These are phyloP conservation scores for Iphiclides podalirius DNA, from an alignment of 2,888 invertebrate species.

Conservation along the genomic window DNA sequence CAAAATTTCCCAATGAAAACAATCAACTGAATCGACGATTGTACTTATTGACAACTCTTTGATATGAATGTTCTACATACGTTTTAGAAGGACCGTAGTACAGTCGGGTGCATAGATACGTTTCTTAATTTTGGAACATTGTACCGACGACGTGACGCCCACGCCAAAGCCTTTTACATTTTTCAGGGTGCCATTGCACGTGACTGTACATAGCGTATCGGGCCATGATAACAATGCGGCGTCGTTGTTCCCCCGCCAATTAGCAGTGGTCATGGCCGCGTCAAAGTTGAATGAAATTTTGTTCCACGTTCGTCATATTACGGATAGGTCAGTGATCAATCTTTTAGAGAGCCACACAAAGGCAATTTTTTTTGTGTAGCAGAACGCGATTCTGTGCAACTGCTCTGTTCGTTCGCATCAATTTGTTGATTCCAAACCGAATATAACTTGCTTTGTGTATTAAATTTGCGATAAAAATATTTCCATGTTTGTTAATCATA, in stretches of 20 bases:
- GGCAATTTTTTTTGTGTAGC: constrained; percentile 1
- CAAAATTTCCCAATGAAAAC: too few relatives aligned
- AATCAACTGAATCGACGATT: too few relatives aligned
- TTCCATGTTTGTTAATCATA: too few relatives aligned
- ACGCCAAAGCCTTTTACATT: too few relatives aligned
- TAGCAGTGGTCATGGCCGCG: constrained; percentile 72
- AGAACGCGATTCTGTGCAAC: too few relatives aligned
- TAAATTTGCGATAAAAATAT: too few relatives aligned
- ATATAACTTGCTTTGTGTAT: too few relatives aligned
- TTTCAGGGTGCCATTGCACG: neutral
- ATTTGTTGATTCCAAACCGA: constrained; percentile 13
- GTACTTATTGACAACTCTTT: too few relatives aligned
- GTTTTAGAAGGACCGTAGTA: neutral
- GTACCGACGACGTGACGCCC: too few relatives aligned
- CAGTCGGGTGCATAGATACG: too few relatives aligned
- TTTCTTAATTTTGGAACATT: too few relatives aligned
- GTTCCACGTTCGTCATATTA: constrained; percentile 35
- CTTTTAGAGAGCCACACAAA: constrained; percentile 26
- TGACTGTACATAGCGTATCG: constrained; percentile 8
- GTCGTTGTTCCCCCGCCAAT: constrained; percentile 72
- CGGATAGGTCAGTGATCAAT: constrained; percentile 48
- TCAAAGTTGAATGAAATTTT: constrained; percentile 65
- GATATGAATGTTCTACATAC: too few relatives aligned
- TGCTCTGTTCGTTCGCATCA: constrained; percentile 1
- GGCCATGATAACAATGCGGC: constrained; percentile 47